Evolutionary conservation across 2,113 vertebrate species (phyloP), one percentile per base, ranked within the genome.

Genomic region (Theropithecus gelada): DNA sequence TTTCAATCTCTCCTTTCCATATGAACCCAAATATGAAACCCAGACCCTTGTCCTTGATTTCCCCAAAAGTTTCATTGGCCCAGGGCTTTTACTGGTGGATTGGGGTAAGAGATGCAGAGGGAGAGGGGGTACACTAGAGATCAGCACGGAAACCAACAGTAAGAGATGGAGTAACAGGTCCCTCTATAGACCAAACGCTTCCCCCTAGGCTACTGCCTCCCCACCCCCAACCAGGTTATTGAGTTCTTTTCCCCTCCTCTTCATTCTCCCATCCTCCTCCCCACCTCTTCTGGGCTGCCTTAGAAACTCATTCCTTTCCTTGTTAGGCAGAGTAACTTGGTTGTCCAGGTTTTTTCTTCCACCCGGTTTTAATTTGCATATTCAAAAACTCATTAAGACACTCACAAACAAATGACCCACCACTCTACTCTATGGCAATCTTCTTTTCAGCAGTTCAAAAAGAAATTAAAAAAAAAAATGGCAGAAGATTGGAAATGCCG

Each of bases 401-500:
- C 32, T n/a, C n/a, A 45, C 57, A 81, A 82, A 50, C 20, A 82
- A 90, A 78, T 90, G 16, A 61, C 57, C 20, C 0, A 73, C 32
- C 9, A 43, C 66, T 81, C 16, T 1, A 13, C 27, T 48, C 73
- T 25, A 48, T 59, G 78, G 85, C 52, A 50, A 57, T 48, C 27
- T 92, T 73, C 66, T 93, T 70, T 66, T 92, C 27, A 38, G 85
- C 52, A 57, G 87, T 91, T 96, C 70, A 18, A 80, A 66, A 61
- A 75, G 43, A 45, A 27, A 17, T 81, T 86, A 0, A 32, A 10
- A 35, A 25, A 35, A 20, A 40, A 43, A 66, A 52, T 6, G 40
- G 48, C 20, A 70, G 43, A 57, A 82, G 66, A 73, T 81, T 85
- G 23, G 48, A 88, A 86, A 48, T 64, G 8, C 14, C 25, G 5